Evolutionary conservation across 2,888 invertebrate genomes (phyloP).

Genomic region (Eupithecia insigniata): DNA sequence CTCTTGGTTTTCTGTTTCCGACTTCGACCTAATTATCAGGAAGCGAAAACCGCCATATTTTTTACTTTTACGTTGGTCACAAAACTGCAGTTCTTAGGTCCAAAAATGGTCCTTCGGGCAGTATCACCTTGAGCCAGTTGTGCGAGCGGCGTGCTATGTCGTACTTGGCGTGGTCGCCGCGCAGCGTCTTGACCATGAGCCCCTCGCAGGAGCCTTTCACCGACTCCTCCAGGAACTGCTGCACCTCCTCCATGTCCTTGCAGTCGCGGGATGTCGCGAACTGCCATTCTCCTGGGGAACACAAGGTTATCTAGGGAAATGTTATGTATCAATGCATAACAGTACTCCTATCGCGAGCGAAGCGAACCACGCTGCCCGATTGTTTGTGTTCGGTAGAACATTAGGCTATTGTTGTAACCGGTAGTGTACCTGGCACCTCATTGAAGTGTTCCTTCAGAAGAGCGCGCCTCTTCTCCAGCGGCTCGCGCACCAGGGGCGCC

Average conservation of each 20-base stretch:
- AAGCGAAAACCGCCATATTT: no score
- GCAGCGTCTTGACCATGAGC: constrained; percentile 98
- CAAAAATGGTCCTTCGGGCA: no score
- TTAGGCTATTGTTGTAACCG: no score
- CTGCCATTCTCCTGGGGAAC: constrained; percentile 88
- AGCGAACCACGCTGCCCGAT: background rate
- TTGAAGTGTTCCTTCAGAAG: constrained; percentile 15
- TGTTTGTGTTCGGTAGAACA: background rate
- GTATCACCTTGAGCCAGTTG: constrained; percentile 93
- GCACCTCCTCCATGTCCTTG: constrained; percentile 94
- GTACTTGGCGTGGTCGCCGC: constrained; percentile 92
- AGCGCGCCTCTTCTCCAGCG: constrained; percentile 5
- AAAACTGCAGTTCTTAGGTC: no score
- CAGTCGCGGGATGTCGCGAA: constrained; percentile 95
- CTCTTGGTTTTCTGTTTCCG: no score
- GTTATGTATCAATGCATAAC: background rate
- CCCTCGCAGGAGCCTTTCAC: constrained; percentile 98
- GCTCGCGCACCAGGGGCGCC: constrained; percentile 11
- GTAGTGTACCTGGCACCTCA: background rate
- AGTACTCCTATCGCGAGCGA: background rate
- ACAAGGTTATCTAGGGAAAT: background rate
- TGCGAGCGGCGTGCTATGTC: constrained; percentile 98
- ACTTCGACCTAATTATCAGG: no score
- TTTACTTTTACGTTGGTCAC: no score
- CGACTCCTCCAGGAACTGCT: constrained; percentile 96